Conservation (phyloP, 2,888 invertebrate species). For the Dorcus hopei region DNA sequence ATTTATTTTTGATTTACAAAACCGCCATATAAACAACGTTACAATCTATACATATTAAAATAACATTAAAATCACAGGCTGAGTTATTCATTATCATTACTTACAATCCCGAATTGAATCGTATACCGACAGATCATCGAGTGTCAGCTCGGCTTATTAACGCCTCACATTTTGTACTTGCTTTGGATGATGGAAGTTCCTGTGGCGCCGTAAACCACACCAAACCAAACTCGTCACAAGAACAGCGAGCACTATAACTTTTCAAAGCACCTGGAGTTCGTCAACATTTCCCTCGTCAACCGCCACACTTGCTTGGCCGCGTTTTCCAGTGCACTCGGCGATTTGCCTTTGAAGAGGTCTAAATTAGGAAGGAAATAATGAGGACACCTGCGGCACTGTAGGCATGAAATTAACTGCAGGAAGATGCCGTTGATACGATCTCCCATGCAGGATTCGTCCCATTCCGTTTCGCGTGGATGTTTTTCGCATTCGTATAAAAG, state of each 20-base stretch:
- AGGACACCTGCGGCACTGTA: slow-evolving; percentile 91
- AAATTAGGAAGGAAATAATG: slow-evolving; percentile 93
- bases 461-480: slow-evolving; percentile 88
- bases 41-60: slow-evolving; percentile 12
- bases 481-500: slow-evolving; percentile 95
- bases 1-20: slow-evolving; percentile 9
- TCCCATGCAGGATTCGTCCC: slow-evolving; percentile 88
- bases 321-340: slow-evolving; percentile 83
- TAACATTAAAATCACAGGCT: slow-evolving; percentile 28
- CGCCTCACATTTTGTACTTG: slow-evolving; percentile 1
- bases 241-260: slow-evolving; percentile 61
- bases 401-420: slow-evolving; percentile 91
- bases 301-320: slow-evolving; percentile 93
- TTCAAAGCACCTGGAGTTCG: slow-evolving; percentile 87
- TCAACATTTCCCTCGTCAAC: slow-evolving; percentile 84
- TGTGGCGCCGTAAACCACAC: no score
- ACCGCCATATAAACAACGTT: neutral
- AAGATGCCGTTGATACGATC: slow-evolving; percentile 92
- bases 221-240: no score
- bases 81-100: slow-evolving; percentile 16
- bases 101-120: no score
- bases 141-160: neutral
- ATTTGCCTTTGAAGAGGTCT: slow-evolving; percentile 90
- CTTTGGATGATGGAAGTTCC: slow-evolving; percentile 1
- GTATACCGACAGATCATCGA: neutral